These are phyloP conservation scores for Zoanthus solanderi DNA, from an alignment of 92 coral and sea anemone genomes.

Conservation along the genomic window DNA sequence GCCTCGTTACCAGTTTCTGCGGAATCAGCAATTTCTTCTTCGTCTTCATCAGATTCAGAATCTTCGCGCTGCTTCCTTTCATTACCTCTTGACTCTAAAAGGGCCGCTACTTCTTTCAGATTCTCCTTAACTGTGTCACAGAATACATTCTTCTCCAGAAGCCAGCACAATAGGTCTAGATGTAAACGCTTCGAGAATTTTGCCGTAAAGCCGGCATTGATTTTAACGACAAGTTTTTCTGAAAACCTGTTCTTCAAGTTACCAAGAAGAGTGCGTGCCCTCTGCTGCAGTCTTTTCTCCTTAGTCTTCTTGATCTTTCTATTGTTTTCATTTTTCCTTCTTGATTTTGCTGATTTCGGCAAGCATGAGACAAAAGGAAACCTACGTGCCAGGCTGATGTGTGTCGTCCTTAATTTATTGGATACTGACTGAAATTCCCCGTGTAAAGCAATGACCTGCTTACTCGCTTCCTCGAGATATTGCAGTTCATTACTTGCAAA, in stretches of 20 bases:
- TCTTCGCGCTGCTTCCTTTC: conserved; percentile 14
- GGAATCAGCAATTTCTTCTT: background rate
- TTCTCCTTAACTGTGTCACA: background rate
- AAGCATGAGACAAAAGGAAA: conserved; percentile 12
- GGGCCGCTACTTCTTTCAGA: conserved; percentile 11
- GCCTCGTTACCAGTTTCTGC: background rate
- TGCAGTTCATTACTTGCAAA: conserved; percentile 32
- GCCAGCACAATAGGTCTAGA: conserved; percentile 16
- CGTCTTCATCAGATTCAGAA: background rate
- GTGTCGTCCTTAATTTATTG: conserved; percentile 4
- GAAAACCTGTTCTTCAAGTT: conserved; percentile 12
- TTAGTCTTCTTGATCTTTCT: background rate
- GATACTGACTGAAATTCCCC: conserved; percentile 3
- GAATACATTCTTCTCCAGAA: conserved; percentile 10
- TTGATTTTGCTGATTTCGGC: conserved; percentile 8
- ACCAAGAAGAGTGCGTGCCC: conserved; percentile 9
- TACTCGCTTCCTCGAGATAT: conserved; percentile 26
- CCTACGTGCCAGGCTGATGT: conserved; percentile 2
- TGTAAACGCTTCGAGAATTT: background rate
- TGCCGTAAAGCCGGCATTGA: too few species aligned
- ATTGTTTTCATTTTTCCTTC: conserved; percentile 2
- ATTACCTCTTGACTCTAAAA: conserved; percentile 11
- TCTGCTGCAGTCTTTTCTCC: background rate
- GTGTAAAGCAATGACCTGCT: background rate
- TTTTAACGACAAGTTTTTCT: background rate